A percentile compares a stretch with the other conserved stretches of the same genome.
Conservation (phyloP, 2,113 vertebrate genomes). For the Balaenoptera acutorostrata region DNA sequence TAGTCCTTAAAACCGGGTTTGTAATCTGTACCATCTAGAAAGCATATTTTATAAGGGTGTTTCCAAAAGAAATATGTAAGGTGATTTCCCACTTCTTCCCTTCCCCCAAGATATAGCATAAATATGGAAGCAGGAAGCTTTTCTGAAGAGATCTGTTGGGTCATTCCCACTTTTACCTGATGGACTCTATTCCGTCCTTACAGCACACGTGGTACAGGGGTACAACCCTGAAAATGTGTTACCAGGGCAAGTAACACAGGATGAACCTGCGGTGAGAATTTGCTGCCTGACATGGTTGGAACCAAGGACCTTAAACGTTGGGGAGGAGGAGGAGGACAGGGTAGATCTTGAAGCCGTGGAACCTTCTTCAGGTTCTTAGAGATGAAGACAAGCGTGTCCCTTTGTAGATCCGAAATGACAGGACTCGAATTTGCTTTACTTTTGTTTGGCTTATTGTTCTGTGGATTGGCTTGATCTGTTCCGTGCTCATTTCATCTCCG, state of each 20-base stretch:
- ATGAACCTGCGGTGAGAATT: not conserved
- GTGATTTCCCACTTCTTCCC: not conserved
- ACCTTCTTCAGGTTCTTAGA: not conserved
- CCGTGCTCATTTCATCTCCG: not conserved
- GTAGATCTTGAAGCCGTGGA: not conserved
- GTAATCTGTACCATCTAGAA: not conserved
- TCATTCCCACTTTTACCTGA: not conserved
- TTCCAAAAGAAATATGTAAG: not conserved
- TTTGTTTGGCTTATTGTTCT: not conserved
- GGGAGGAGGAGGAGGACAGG: no score
- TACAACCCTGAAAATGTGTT: not conserved
- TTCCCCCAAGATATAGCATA: not conserved
- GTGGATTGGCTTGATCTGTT: not conserved
- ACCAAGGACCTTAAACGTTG: not conserved
- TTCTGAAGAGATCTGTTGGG: not conserved
- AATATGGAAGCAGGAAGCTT: not conserved
- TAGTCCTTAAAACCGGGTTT: not conserved
- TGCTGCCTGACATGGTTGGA: not conserved
- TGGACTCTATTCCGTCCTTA: not conserved
- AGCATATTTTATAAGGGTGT: not conserved
- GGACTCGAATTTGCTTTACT: not conserved
- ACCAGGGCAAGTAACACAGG: not conserved
- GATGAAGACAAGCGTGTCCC: not conserved
- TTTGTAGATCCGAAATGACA: not conserved
- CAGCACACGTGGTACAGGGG: not conserved